Evolutionary conservation across 2,888 invertebrate genomes (phyloP).

Genomic region (Carcina quercana): DNA sequence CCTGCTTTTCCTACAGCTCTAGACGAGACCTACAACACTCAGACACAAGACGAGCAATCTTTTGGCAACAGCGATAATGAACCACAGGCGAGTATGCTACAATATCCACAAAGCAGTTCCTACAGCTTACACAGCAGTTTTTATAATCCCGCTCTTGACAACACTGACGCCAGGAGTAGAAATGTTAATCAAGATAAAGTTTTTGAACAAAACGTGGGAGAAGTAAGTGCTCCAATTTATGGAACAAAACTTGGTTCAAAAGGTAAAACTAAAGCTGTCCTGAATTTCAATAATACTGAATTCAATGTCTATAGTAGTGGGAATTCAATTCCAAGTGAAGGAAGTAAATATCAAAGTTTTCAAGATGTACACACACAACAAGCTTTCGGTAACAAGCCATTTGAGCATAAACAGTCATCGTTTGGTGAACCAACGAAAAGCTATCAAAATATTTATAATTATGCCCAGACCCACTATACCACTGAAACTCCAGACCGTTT

Average conservation of each 20-base stretch:
- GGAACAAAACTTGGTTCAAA: constrained; percentile 52
- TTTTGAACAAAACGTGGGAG: constrained; percentile 27
- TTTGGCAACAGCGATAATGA: constrained; percentile 29
- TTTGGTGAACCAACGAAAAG: constrained; percentile 29
- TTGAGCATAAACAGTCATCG: constrained; percentile 29
- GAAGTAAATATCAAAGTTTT: constrained; percentile 29
- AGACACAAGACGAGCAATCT: constrained; percentile 30
- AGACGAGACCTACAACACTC: constrained; percentile 41
- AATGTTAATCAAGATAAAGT: constrained; percentile 28
- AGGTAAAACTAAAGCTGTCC: constrained; percentile 30
- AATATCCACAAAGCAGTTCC: constrained; percentile 39
- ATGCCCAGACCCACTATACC: constrained; percentile 28
- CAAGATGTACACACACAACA: constrained; percentile 27
- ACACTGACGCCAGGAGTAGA: constrained; percentile 28
- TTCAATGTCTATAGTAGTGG: constrained; percentile 32
- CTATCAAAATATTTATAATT: constrained; percentile 30
- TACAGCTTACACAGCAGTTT: no score
- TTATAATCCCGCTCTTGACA: constrained; percentile 37
- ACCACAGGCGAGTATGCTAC: constrained; percentile 38
- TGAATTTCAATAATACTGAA: constrained; percentile 38
- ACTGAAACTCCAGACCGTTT: constrained; percentile 29
- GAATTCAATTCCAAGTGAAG: constrained; percentile 28
- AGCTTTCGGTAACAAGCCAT: no score
- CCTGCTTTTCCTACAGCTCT: constrained; percentile 57
- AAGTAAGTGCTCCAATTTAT: constrained; percentile 43